Evolutionary conservation across 2,888 invertebrate genomes (phyloP).

Genomic region (Cheilosia soror): DNA sequence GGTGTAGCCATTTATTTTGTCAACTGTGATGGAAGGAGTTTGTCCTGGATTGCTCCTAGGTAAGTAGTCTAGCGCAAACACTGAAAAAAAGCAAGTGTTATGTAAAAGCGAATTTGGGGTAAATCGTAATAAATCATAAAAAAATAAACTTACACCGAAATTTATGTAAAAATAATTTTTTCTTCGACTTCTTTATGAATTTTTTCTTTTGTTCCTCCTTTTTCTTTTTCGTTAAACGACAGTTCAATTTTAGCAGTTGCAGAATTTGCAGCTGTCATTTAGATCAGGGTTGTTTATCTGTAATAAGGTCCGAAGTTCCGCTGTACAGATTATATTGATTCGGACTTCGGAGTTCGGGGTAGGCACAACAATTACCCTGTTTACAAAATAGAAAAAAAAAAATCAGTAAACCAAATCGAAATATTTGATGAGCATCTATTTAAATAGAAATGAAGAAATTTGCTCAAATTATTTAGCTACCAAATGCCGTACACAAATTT

Average conservation of each 20-base stretch:
- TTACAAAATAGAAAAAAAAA: no score
- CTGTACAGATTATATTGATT: slow-evolving; percentile 21
- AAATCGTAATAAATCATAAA: not conserved
- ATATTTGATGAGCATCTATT: no score
- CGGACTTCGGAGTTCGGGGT: no score
- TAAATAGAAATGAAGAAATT: no score
- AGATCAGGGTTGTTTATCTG: slow-evolving; percentile 6
- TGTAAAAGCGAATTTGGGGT: slow-evolving; percentile 10
- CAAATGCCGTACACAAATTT: no score
- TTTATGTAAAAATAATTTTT: slow-evolving; percentile 31
- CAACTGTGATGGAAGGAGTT: not conserved
- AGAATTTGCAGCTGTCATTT: slow-evolving; percentile 28
- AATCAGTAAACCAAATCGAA: no score
- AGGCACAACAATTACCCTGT: no score
- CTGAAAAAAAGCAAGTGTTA: slow-evolving; percentile 18
- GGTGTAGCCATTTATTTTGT: slow-evolving; percentile 85
- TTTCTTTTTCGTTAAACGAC: slow-evolving; percentile 11
- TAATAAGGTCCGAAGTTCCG: not conserved
- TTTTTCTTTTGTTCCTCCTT: slow-evolving; percentile 34
- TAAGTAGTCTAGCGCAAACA: not conserved
- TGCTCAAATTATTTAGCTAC: no score
- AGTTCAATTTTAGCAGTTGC: slow-evolving; percentile 38
- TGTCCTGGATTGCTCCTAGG: not conserved
- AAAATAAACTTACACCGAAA: slow-evolving; percentile 34
- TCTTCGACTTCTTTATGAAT: slow-evolving; percentile 8